Percentiles rank a stretch among this genome's conserved stretches.
Conservation (phyloP, 2,797 vertebrate species). For the Micropoecilia bifurca region DNA sequence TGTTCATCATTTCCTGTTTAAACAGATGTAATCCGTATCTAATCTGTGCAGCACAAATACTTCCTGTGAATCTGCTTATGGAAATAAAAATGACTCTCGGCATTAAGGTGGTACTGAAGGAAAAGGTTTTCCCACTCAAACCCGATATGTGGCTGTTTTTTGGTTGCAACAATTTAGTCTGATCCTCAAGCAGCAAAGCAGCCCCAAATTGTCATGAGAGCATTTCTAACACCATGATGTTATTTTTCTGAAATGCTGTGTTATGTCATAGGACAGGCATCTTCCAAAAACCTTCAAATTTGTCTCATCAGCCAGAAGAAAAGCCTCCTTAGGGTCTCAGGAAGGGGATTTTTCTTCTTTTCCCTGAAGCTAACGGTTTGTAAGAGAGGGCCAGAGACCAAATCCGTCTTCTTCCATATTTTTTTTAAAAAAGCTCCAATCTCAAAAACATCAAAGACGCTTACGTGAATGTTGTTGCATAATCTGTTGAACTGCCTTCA, state of each 20-base stretch:
- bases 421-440: not conserved
- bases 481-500: not conserved
- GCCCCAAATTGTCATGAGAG: not conserved
- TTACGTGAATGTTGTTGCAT: not conserved
- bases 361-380: not conserved
- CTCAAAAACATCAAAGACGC: not conserved
- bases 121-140: no score
- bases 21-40: not conserved
- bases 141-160: not conserved
- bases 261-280: not conserved
- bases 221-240: not conserved
- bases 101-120: not conserved
- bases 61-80: slow-evolving; percentile 21
- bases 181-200: not conserved
- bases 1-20: slow-evolving; percentile 19
- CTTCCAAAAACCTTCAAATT: not conserved
- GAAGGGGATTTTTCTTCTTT: not conserved
- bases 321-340: not conserved
- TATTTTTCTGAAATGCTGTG: not conserved
- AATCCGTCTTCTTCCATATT: not conserved
- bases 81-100: not conserved
- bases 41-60: not conserved
- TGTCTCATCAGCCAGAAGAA: not conserved
- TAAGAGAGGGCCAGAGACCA: not conserved
- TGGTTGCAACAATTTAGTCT: not conserved